Base-by-base conservation (phyloP, 2,888 invertebrate species). In the Tetheella fluctuosa region DNA sequence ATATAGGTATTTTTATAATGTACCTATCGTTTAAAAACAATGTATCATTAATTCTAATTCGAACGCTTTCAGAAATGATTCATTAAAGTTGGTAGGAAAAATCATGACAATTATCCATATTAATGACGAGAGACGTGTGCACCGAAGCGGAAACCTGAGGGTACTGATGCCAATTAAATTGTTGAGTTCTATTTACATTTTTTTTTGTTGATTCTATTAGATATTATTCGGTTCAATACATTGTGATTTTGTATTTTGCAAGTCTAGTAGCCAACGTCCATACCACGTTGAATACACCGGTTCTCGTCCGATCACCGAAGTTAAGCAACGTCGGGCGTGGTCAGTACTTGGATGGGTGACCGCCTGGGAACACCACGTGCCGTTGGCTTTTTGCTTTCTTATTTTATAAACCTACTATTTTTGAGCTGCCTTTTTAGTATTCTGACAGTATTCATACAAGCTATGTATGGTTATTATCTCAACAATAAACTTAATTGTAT, bases 301-400 rank as follows among this genome's bases (percentile, higher is more conserved):
- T 39, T 39, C 39, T 39, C 39, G 39, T 39, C 39, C 39, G 39
- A 39, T 39, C 39, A 39, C 39, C 39, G 39, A 39, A 39, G 39
- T 39, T 39, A n/a, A 87, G 87, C 86, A 86, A 85, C 86, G 81
- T 88, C 83, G 87, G 88, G 88, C 86, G 86, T 75, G 84, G 83
- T 84, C 86, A 87, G 87, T 88, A 88, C 86, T 86, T 88, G 85
- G 85, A 90, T 89, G 89, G 89, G 89, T 89, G 89, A 89, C 89
- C 87, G 87, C 86, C 83, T 85, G 83, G 84, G 77, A 81, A 80
- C 78, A 81, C 78, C 77, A 67, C 83, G 81, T 82, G 79, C 73
- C 75, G 81, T 84, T 84, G 82, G 80, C 80, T 80, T 82, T 81
- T 83, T 80, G 68, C 55, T 1, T 30, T 30, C 1, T 8, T 8